A percentile compares a stretch with the other conserved stretches of the same genome.
phyloP scores from a whole-genome alignment of 2,888 invertebrate genomes.

The Criorhina ranunculi region DNA sequence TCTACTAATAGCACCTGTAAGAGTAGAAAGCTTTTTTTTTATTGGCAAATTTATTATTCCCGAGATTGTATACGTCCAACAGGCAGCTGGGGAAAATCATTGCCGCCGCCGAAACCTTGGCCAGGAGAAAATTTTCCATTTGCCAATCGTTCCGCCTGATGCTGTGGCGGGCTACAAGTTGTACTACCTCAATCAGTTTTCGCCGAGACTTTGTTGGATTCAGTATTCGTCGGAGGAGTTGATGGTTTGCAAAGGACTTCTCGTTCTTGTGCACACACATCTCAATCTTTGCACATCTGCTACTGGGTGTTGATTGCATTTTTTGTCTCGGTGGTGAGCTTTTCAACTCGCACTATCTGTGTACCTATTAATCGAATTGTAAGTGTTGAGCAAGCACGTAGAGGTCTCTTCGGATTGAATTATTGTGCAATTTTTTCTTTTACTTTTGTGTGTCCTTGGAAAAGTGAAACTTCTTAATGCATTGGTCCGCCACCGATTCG shows the following conservation, averaged over 20 bases:
- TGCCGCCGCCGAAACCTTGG: neutral
- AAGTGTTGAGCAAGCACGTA: conserved; percentile 45
- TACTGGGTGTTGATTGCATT: conserved; percentile 44
- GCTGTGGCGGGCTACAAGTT: conserved; percentile 68
- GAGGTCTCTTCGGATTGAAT: conserved; percentile 39
- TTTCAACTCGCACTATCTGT: conserved; percentile 37
- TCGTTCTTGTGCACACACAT: conserved; percentile 50
- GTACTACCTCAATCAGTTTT: conserved; percentile 64
- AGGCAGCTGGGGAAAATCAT: conserved; percentile 63
- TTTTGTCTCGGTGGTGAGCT: conserved; percentile 44
- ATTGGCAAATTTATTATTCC: neutral
- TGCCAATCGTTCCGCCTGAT: conserved; percentile 28
- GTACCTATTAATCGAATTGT: conserved; percentile 53
- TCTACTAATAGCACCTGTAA: conserved; percentile 47
- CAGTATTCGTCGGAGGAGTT: conserved; percentile 51
- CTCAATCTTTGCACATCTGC: conserved; percentile 28
- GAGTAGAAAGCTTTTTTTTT: conserved; percentile 45
- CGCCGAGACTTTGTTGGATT: conserved; percentile 65
- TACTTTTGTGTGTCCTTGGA: conserved; percentile 11
- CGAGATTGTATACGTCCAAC: conserved; percentile 46
- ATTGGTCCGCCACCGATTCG: neutral
- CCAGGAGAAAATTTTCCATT: conserved; percentile 62
- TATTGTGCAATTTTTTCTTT: neutral
- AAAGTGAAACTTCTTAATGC: conserved; percentile 2
- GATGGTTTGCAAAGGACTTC: conserved; percentile 14